Evolutionary conservation across 2,888 invertebrate genomes (phyloP).

Genomic region (Cryptus viduatorius): DNA sequence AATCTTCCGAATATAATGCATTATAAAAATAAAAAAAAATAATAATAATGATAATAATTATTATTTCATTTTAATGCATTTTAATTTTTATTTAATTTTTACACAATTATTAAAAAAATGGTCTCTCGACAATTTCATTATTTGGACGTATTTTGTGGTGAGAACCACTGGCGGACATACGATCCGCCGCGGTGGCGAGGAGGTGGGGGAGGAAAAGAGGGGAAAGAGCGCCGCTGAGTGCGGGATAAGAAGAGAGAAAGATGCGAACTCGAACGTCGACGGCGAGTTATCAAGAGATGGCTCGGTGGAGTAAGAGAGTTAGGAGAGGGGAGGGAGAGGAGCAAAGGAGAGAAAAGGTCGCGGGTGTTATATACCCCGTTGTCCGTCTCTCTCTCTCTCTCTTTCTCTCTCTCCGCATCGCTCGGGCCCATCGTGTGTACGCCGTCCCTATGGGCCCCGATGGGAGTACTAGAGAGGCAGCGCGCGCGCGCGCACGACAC

Average conservation of each 20-base stretch:
- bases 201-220: slow-evolving; percentile 37
- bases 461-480: slow-evolving; percentile 57
- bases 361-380: slow-evolving; percentile 62
- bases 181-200: slow-evolving; percentile 67
- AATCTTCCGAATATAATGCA: too few species aligned
- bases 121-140: not conserved
- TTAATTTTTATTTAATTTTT: not conserved
- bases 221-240: slow-evolving; percentile 49
- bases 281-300: slow-evolving; percentile 61
- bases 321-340: slow-evolving; percentile 53
- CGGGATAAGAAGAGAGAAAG: slow-evolving; percentile 63
- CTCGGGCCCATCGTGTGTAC: slow-evolving; percentile 39
- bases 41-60: not conserved
- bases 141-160: slow-evolving; percentile 43
- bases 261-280: slow-evolving; percentile 47
- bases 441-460: slow-evolving; percentile 61
- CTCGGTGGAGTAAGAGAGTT: slow-evolving; percentile 38
- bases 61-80: not conserved
- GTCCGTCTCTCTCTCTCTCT: slow-evolving; percentile 41
- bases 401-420: slow-evolving; percentile 2
- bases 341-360: slow-evolving; percentile 65
- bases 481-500: slow-evolving; percentile 10
- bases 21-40: too few species aligned
- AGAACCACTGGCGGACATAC: slow-evolving; percentile 74
- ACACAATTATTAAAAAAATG: not conserved